Evolutionary conservation across 2,797 vertebrate species (phyloP), one percentile per base, ranked within the genome.

Genomic region (Gymnopithys bicolor): DNA sequence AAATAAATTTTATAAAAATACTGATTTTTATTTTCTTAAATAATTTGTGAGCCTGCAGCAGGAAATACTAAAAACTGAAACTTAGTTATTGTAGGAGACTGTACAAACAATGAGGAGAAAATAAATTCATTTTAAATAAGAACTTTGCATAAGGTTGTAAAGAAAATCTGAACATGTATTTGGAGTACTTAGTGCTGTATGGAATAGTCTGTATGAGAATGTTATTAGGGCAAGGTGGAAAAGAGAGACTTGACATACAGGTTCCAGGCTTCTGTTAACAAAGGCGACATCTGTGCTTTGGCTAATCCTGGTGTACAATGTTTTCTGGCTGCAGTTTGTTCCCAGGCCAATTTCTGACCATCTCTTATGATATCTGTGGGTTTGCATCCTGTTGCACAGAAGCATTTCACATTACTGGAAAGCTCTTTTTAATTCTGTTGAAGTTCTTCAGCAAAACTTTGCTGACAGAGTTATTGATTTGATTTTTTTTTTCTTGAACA

Each of bases 141-240:
- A 94, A 58, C 24, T 87, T 84, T 21, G 30, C 83, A 12, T 66
- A 67, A 90, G 32, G 28, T 58, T 83, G 9, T 41, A 24, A 79
- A 66, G 48, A 82, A 85, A 93, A 82, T 48, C 62, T 45, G 52
- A 86, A 7, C 3, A 2, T 27, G 2, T 55, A 25, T 45, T n/a
- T 80, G 62, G 39, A 56, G 11, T 81, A 23, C 22, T 43, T 7
- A 3, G 58, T 48, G 67, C 45, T 87, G 13, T 83, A 45, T 64
- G 8, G 82, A 93, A 10, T 77, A 85, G 66, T 87, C 43, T 83
- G 7, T 82, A 10, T 93, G 90, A 73, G 15, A 33, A 45, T 76
- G 64, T 68, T 93, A 60, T 48, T 79, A 89, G 67, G 48, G 75
- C 10, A 79, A 87, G 93, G 59, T 69, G 52, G 23, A 75, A 78